A percentile compares a stretch with the other conserved stretches of the same genome.
Conservation (phyloP, 2,797 vertebrate species). For the Hafferia zeledoni region DNA sequence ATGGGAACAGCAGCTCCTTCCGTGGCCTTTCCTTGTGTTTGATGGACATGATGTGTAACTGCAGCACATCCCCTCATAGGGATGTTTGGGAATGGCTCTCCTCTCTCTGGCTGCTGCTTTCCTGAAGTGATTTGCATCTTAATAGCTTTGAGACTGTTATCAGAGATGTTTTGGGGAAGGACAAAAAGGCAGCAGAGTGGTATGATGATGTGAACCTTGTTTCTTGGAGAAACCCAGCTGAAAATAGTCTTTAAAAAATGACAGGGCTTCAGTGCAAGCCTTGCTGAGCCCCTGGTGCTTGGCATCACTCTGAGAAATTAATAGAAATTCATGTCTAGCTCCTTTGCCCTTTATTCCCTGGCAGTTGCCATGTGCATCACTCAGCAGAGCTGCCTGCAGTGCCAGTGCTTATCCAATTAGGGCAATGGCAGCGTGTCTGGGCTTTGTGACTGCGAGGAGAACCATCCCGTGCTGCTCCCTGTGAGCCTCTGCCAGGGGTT, state of each 20-base stretch:
- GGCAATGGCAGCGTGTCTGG: neutral
- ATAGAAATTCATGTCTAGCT: neutral
- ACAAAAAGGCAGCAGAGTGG: neutral
- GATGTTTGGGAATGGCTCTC: neutral
- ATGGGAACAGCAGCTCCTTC: rapidly evolving
- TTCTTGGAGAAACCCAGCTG: neutral
- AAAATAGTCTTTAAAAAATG: neutral
- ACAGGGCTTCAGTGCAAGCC: neutral
- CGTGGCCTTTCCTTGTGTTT: rapidly evolving
- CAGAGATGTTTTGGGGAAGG: neutral
- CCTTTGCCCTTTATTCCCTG: neutral
- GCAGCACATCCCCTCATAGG: rapidly evolving
- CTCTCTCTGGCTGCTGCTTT: neutral
- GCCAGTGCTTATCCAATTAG: neutral
- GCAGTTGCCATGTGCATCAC: neutral
- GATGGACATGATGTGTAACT: neutral
- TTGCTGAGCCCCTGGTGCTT: neutral
- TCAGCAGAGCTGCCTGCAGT: neutral
- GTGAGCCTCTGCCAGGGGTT: neutral
- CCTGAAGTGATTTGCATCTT: neutral
- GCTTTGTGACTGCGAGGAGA: neutral
- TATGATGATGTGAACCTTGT: neutral
- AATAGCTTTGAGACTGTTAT: neutral
- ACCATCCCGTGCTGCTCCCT: neutral
- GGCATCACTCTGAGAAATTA: neutral